A percentile compares a stretch with the other conserved stretches of the same genome.
Conservation (phyloP, 2,113 vertebrate species). For the Hyperopisus bebe region DNA sequence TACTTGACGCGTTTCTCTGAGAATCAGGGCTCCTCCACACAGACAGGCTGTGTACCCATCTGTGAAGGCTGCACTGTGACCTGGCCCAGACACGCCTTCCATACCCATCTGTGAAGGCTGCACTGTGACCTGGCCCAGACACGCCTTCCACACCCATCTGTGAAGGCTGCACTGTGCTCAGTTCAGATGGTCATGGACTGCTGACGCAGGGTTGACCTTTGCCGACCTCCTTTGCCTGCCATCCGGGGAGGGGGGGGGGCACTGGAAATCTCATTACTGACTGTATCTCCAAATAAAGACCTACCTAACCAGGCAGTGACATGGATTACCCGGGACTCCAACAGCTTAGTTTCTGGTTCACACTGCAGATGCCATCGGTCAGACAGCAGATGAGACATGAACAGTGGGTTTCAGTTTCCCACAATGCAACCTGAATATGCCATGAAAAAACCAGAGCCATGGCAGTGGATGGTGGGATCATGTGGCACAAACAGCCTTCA, state of each 20-base stretch:
- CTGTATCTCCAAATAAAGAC: slow-evolving; percentile 79
- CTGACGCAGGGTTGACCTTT: neutral
- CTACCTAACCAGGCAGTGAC: slow-evolving; percentile 54
- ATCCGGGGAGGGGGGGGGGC: slow-evolving; percentile 50
- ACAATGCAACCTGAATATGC: neutral
- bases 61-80: neutral
- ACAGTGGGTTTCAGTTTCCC: neutral
- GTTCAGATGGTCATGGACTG: neutral
- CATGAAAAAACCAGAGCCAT: neutral
- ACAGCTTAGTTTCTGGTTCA: neutral
- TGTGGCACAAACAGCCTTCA: neutral
- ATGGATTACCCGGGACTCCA: neutral
- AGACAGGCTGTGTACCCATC: neutral
- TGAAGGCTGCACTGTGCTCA: neutral
- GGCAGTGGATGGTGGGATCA: neutral
- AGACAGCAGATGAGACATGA: neutral
- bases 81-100: neutral
- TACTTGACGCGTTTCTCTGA: neutral
- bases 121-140: neutral
- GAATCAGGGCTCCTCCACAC: neutral
- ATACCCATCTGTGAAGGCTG: neutral
- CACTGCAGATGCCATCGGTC: neutral
- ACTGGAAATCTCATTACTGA: slow-evolving; percentile 49
- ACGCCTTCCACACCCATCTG: neutral
- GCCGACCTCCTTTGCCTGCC: slow-evolving; percentile 70